Evolutionary conservation across 2,113 vertebrate genomes (phyloP).

Genomic region (Antechinus stuartii): DNA sequence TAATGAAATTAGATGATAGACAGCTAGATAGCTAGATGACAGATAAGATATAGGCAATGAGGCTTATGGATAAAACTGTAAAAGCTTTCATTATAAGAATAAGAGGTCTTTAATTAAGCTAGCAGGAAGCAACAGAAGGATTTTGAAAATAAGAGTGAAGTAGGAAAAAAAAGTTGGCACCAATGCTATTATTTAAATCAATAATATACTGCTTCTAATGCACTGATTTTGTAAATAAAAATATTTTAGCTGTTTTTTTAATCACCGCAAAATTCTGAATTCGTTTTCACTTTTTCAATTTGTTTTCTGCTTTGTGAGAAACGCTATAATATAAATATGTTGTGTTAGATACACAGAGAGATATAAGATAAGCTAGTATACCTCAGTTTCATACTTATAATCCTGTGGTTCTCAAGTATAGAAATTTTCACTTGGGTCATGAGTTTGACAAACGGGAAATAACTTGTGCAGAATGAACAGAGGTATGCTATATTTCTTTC

Average conservation of each 20-base stretch:
- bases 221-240: background rate
- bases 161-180: background rate
- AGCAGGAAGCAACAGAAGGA: background rate
- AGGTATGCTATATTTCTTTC: conserved; percentile 36
- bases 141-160: background rate
- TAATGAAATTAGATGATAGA: background rate
- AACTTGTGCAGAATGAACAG: background rate
- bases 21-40: too few species aligned
- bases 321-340: background rate
- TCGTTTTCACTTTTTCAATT: background rate
- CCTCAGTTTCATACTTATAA: background rate
- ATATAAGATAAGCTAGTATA: conserved; percentile 1
- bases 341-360: conserved; percentile 13
- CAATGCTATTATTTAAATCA: background rate
- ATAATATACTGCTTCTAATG: background rate
- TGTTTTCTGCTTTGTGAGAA: background rate
- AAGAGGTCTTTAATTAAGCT: background rate
- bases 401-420: background rate
- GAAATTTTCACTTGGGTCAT: background rate
- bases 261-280: background rate
- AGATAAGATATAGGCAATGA: background rate
- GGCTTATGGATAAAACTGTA: background rate
- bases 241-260: background rate
- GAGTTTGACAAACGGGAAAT: background rate
- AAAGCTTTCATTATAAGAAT: background rate